phyloP scores from a whole-genome alignment of 2,797 vertebrate species.

The Pogonophryne albipinna region DNA sequence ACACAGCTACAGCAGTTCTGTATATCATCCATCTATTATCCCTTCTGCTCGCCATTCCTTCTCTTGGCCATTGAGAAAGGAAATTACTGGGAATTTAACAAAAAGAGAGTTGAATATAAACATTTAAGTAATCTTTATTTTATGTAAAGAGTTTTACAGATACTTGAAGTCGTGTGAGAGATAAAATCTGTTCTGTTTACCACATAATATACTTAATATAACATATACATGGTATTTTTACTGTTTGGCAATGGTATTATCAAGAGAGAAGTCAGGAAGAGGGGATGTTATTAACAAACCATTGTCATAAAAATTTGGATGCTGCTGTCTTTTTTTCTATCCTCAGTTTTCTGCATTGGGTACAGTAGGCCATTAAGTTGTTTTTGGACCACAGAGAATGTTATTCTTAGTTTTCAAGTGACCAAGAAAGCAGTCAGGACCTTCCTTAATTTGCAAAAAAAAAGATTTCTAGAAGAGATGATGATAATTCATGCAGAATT shows the following conservation, averaged over 20 bases:
- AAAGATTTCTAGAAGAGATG: constrained; percentile 16
- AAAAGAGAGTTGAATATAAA: constrained; percentile 10
- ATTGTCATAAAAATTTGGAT: constrained; percentile 47
- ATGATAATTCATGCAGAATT: constrained; percentile 12
- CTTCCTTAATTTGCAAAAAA: constrained; percentile 21
- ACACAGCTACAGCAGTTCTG: constrained; percentile 11
- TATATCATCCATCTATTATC: constrained; percentile 13
- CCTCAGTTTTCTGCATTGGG: constrained; percentile 19
- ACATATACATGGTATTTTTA: constrained; percentile 6
- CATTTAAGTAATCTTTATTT: neutral
- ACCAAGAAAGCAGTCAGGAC: constrained; percentile 29
- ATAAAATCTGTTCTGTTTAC: neutral
- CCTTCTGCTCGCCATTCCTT: constrained; percentile 2
- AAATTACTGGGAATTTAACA: constrained; percentile 9
- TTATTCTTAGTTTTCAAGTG: constrained; percentile 61
- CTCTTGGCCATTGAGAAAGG: neutral
- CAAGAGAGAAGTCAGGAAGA: constrained; percentile 25
- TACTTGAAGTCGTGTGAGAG: neutral
- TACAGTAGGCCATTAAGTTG: constrained; percentile 35
- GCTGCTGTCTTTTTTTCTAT: constrained; percentile 21
- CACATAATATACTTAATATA: neutral
- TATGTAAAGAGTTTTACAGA: neutral
- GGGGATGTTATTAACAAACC: constrained; percentile 52
- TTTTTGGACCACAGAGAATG: constrained; percentile 56
- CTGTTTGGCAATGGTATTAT: constrained; percentile 10